These are phyloP conservation scores for Bothrops jararaca DNA, from an alignment of 2,113 vertebrate species.

Conservation along the genomic window DNA sequence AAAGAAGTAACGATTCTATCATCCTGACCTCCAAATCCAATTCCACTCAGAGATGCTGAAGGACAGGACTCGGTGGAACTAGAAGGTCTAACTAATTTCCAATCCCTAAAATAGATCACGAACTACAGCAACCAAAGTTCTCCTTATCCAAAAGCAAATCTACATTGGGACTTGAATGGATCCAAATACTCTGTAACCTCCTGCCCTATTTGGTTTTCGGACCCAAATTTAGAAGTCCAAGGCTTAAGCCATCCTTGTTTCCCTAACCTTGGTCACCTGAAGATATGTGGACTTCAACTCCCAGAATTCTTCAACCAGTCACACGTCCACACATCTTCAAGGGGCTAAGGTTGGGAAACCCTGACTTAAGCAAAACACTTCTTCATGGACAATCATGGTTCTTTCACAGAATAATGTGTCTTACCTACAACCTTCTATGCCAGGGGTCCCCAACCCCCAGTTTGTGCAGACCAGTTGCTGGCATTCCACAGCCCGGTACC, in stretches of 20 bases:
- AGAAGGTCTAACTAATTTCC: not conserved
- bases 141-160: not conserved
- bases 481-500: too few relatives aligned
- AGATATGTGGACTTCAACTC: not conserved
- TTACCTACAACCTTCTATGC: not conserved
- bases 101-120: not conserved
- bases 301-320: not conserved
- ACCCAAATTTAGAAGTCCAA: not conserved
- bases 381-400: not conserved
- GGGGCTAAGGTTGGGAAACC: not conserved
- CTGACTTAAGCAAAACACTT: not conserved
- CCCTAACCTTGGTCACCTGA: not conserved
- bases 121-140: not conserved
- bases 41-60: not conserved
- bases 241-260: not conserved
- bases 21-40: not conserved
- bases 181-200: not conserved
- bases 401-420: not conserved
- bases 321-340: not conserved
- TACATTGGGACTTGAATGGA: not conserved
- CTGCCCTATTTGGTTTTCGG: not conserved
- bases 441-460: too few relatives aligned
- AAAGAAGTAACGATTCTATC: not conserved
- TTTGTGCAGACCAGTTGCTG: too few relatives aligned
- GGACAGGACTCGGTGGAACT: not conserved